Evolutionary conservation across 2,888 invertebrate species (phyloP).

Genomic region (Stenodera caucasica): DNA sequence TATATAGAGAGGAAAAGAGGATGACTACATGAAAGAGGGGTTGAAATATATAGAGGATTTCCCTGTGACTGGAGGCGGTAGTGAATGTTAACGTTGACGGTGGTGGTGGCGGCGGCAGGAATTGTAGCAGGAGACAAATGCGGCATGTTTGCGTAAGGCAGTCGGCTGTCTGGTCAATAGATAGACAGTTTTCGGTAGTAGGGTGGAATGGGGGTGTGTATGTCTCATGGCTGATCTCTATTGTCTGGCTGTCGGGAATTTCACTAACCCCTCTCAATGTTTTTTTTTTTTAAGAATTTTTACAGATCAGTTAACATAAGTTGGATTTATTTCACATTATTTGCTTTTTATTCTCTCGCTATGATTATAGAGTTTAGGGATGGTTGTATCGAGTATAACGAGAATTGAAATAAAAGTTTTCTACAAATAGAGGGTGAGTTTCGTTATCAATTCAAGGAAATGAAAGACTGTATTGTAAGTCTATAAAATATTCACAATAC

Average conservation of each 20-base stretch:
- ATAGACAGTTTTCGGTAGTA: conserved; percentile 11
- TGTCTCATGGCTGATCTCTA: conserved; percentile 11
- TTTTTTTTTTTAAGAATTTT: conserved; percentile 34
- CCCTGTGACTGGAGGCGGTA: conserved; percentile 2
- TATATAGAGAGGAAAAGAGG: not conserved
- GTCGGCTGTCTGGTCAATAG: conserved; percentile 3
- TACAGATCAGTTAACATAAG: conserved; percentile 39
- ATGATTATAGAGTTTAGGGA: not conserved
- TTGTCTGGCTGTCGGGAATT: conserved; percentile 15
- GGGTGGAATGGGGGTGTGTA: conserved; percentile 7
- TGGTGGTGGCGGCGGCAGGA: too few species aligned
- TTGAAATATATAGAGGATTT: not conserved
- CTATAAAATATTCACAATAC: conserved; percentile 3
- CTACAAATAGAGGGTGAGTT: not conserved
- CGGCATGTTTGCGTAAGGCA: conserved; percentile 22
- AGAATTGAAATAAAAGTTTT: not conserved
- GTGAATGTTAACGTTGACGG: not conserved
- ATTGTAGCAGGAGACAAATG: conserved; percentile 10
- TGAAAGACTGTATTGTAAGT: not conserved
- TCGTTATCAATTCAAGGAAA: not conserved
- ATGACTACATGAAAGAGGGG: not conserved
- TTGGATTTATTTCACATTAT: conserved; percentile 42
- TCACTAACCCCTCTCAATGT: conserved; percentile 24
- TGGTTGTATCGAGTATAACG: not conserved
- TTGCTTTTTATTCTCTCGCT: conserved; percentile 36